A percentile compares a stretch with the other conserved stretches of the same genome.
Conservation (phyloP, 2,888 invertebrate genomes). For the Polydrusus tereticollis region DNA sequence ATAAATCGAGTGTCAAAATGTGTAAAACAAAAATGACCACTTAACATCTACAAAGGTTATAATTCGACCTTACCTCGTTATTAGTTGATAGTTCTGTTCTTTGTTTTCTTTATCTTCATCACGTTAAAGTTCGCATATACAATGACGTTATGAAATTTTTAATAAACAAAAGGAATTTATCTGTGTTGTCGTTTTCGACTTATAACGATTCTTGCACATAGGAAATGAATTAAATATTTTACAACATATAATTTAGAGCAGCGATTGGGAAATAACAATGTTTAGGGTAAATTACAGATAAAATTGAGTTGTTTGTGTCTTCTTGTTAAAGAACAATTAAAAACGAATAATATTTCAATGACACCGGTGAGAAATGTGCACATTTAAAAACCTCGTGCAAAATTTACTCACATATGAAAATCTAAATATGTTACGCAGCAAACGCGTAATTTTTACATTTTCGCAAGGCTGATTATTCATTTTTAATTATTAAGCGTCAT, state of each 20-base stretch:
- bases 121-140: background rate
- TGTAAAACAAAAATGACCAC: background rate
- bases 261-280: too few relatives aligned
- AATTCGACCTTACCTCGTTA: background rate
- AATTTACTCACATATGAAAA: background rate
- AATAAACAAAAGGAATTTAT: background rate
- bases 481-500: background rate
- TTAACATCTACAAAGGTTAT: background rate
- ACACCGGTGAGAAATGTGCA: too few relatives aligned
- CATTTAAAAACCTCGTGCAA: too few relatives aligned
- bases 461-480: background rate
- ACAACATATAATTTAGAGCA: background rate
- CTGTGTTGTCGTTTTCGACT: background rate
- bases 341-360: too few relatives aligned
- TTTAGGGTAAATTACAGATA: too few relatives aligned
- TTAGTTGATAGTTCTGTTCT: background rate
- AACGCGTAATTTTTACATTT: background rate
- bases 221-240: background rate
- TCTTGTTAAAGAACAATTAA: too few relatives aligned
- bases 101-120: background rate
- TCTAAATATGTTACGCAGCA: background rate
- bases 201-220: background rate
- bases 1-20: background rate
- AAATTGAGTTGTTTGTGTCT: too few relatives aligned
- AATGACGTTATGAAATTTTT: background rate